Conservation (phyloP, 2,797 vertebrate species). For the Sebastes glaucus region DNA sequence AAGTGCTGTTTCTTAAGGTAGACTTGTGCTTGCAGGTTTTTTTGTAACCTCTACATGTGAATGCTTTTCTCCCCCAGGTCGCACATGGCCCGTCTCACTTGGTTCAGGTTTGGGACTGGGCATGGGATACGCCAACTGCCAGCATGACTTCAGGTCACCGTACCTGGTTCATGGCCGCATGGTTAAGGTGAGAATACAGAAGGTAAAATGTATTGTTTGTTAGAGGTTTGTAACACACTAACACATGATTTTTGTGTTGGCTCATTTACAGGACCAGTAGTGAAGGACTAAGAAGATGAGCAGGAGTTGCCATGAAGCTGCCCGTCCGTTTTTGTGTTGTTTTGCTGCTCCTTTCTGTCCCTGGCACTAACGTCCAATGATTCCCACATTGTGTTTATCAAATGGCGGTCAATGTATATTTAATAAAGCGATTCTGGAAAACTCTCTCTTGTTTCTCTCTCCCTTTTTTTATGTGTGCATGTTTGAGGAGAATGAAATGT, state of each 20-base stretch:
- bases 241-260: constrained; percentile 15
- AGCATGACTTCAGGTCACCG: constrained; percentile 89
- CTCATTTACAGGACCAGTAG: constrained; percentile 73
- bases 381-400: constrained; percentile 30
- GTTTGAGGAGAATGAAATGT: constrained; percentile 66
- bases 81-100: constrained; percentile 89
- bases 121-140: constrained; percentile 94
- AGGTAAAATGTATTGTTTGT: constrained; percentile 7
- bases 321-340: constrained; percentile 37
- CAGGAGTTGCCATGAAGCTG: constrained; percentile 22
- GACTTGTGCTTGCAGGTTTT: not conserved
- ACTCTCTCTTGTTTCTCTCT: not conserved
- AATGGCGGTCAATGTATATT: constrained; percentile 61
- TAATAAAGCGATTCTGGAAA: constrained; percentile 70
- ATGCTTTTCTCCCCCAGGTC: constrained; percentile 78
- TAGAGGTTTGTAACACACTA: not conserved
- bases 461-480: constrained; percentile 37
- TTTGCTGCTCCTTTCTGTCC: constrained; percentile 37
- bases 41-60: not conserved
- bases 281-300: constrained; percentile 41
- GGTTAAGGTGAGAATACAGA: constrained; percentile 84
- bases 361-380: constrained; percentile 21
- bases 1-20: constrained; percentile 69
- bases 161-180: constrained; percentile 89
- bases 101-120: constrained; percentile 91